Evolutionary conservation across 2,113 vertebrate species (phyloP), one percentile per base, ranked within the genome.

Genomic region (Clarias batrachus): DNA sequence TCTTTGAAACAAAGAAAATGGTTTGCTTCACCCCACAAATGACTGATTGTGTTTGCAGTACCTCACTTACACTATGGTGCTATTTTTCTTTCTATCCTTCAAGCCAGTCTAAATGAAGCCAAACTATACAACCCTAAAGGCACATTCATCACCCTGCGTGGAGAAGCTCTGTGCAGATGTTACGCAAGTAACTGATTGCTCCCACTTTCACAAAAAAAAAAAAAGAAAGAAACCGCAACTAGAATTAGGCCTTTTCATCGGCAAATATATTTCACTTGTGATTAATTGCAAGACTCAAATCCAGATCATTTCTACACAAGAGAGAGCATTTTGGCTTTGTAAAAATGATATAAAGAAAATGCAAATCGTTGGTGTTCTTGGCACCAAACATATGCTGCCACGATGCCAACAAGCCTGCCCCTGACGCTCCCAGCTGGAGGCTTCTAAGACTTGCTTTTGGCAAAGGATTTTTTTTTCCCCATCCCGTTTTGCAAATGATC

Each of bases 281-380:
- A 96, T 96, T 95, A 96, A 96, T 96, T 96, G 95, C 95, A 96
- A 96, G 94, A 93, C 95, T 96, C 94, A 95, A 94, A 95, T 95
- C 94, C 92, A 92, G 94, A 94, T 95, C 94, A 94, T 94, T 95
- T 95, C 92, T 93, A 91, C 93, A 95, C 94, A 95, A 95, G 95
- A 95, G 90, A 89, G 94, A 94, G 93, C 94, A 94, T 94, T 95
- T 95, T 91, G 94, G 93, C 94, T 95, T 95, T 96, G 94, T 95
- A 94, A 95, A 96, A 95, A 93, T 95, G 92, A 93, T 95, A 95
- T 94, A 95, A 96, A 95, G 94, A 95, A 95, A 95, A 96, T 96
- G 95, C 95, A 96, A 96, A 95, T 96, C 91, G 91, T 93, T 95
- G 95, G 94, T 94, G 94, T 95, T 95, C 95, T 95, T 96, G 95